phyloP scores from a whole-genome alignment of 1,140 invertebrate species.

The Calosoma granatense region DNA sequence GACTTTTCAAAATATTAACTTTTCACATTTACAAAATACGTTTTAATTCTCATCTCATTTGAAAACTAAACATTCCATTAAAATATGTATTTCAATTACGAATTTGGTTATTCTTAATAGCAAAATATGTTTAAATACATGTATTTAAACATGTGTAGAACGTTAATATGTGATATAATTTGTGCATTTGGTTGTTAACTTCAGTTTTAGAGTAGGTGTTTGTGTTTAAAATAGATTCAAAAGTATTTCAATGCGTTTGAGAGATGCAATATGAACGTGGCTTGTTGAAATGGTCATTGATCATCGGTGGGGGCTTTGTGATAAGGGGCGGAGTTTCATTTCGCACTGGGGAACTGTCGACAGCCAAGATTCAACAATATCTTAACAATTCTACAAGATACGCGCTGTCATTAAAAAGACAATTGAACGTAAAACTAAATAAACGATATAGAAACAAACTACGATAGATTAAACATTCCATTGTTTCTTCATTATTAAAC shows the following conservation, averaged over 20 bases:
- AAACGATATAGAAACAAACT: neutral
- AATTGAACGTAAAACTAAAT: neutral
- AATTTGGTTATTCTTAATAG: too few species aligned
- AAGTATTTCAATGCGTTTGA: neutral
- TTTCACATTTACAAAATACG: too few species aligned
- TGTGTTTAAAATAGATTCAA: neutral
- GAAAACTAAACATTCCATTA: too few species aligned
- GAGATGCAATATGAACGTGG: neutral
- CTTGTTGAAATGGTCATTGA: constrained; percentile 3
- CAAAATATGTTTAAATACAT: too few species aligned
- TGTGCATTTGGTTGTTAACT: too few species aligned
- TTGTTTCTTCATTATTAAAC: too few species aligned
- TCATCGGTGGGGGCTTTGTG: neutral
- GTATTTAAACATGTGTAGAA: too few species aligned
- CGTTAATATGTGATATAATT: too few species aligned
- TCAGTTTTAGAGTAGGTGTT: neutral
- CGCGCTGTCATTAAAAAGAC: neutral
- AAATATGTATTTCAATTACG: too few species aligned
- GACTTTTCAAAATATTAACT: too few species aligned
- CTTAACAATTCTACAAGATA: neutral
- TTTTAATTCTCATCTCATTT: too few species aligned
- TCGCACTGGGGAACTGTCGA: constrained; percentile 5
- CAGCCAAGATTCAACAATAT: neutral
- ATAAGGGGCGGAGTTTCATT: constrained; percentile 1
- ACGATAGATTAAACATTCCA: neutral